A percentile compares a stretch with the other conserved stretches of the same genome.
Evolutionary conservation across 2,888 invertebrate species (phyloP).

Genomic region (Standfussiana lucernea): DNA sequence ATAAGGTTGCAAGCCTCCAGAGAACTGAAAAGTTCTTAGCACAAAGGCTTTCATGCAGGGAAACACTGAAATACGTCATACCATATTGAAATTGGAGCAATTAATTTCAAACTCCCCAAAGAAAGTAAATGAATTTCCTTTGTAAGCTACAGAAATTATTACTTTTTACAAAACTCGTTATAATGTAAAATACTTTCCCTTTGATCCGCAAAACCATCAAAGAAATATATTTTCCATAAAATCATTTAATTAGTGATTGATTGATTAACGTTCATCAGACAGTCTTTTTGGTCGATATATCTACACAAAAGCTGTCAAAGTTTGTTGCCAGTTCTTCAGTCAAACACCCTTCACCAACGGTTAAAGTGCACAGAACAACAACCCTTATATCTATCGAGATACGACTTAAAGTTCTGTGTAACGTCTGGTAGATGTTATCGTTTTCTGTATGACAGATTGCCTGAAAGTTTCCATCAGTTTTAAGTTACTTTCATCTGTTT

Average conservation of each 20-base stretch:
- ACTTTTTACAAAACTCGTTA: slow-evolving; percentile 44
- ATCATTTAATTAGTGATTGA: slow-evolving; percentile 71
- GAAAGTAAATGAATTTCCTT: neutral
- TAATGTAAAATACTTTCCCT: slow-evolving; percentile 45
- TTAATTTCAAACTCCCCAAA: slow-evolving; percentile 9
- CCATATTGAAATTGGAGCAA: neutral
- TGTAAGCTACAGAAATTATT: slow-evolving; percentile 15
- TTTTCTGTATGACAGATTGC: slow-evolving; percentile 66
- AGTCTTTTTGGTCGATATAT: slow-evolving; percentile 68
- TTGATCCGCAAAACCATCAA: slow-evolving; percentile 47
- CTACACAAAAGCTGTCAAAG: slow-evolving; percentile 74
- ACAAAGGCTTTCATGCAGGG: too few species aligned
- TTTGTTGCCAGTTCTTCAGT: slow-evolving; percentile 68
- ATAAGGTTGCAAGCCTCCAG: too few species aligned
- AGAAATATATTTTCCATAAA: slow-evolving; percentile 61
- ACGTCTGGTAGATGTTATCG: slow-evolving; percentile 49
- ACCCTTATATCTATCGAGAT: rapidly evolving
- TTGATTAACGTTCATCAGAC: slow-evolving; percentile 73
- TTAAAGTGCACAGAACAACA: slow-evolving; percentile 2
- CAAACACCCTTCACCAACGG: slow-evolving; percentile 54
- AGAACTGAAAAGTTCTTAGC: too few species aligned
- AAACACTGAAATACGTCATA: too few species aligned
- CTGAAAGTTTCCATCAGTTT: slow-evolving; percentile 66
- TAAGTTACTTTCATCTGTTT: slow-evolving; percentile 62
- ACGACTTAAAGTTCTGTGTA: slow-evolving; percentile 29